Percentiles rank a stretch among this genome's conserved stretches.
Conservation (phyloP, 1,140 invertebrate genomes). For the Littorina saxatilis region DNA sequence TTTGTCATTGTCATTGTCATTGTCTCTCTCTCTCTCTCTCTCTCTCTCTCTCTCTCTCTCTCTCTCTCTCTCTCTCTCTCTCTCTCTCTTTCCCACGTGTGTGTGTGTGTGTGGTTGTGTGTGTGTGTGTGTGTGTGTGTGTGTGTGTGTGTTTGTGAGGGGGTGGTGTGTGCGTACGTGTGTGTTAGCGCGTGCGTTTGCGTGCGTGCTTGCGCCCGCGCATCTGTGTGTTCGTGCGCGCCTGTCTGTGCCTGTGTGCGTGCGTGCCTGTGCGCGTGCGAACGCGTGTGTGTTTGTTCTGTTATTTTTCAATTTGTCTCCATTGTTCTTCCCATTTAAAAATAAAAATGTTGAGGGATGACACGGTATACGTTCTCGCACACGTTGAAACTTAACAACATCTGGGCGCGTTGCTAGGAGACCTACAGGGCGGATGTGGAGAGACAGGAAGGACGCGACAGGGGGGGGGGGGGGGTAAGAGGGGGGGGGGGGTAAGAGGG, state of each 20-base stretch:
- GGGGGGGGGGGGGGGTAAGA: slow-evolving; percentile 2
- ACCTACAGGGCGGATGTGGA: too few relatives aligned
- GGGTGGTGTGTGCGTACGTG: background rate
- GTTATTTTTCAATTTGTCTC: too few relatives aligned
- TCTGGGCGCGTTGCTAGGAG: too few relatives aligned
- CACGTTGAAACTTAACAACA: too few relatives aligned
- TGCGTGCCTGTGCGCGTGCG: background rate
- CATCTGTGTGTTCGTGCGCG: background rate
- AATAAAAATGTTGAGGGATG: too few relatives aligned
- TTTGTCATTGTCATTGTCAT: too few relatives aligned
- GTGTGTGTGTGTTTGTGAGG: background rate
- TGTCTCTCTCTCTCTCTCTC: too few relatives aligned
- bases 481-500: too few relatives aligned
- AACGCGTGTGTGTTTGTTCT: background rate
- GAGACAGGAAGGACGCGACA: background rate
- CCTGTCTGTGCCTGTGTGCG: background rate
- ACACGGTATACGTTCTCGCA: too few relatives aligned
- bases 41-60: background rate
- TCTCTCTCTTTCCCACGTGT: background rate
- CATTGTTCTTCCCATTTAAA: too few relatives aligned
- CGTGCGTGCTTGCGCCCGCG: background rate
- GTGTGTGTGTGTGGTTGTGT: background rate
- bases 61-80: background rate
- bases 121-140: background rate
- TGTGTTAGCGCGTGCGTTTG: background rate